These are phyloP conservation scores for Ctenoplectra terminalis DNA, from an alignment of 1,140 invertebrate genomes.

Conservation along the genomic window DNA sequence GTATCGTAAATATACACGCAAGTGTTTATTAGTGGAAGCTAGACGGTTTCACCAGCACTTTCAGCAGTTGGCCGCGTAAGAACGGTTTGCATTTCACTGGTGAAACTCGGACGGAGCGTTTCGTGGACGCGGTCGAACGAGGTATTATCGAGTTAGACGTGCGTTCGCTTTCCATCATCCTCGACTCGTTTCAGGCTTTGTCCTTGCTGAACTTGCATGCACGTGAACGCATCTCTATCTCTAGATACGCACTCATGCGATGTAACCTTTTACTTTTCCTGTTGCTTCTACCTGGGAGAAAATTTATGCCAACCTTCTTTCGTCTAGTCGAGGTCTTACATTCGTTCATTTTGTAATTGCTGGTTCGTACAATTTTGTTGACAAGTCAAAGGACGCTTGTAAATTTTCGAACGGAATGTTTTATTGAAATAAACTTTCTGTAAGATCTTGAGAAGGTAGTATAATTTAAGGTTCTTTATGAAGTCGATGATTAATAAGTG, in stretches of 20 bases:
- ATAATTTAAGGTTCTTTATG: no score
- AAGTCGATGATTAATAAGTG: no score
- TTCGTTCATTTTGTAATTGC: not conserved
- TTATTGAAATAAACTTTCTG: no score
- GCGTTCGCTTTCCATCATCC: constrained; percentile 53
- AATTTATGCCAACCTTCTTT: not conserved
- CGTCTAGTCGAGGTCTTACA: not conserved
- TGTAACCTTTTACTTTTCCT: constrained; percentile 31
- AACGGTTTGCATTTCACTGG: constrained; percentile 74
- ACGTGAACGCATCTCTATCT: not conserved
- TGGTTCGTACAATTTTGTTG: no score
- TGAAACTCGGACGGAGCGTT: constrained; percentile 65
- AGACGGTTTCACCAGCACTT: constrained; percentile 70
- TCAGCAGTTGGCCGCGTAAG: constrained; percentile 54
- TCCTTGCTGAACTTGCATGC: constrained; percentile 40
- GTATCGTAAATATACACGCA: constrained; percentile 31
- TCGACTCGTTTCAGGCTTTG: constrained; percentile 29
- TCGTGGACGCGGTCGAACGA: constrained; percentile 29
- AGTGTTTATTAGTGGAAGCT: constrained; percentile 66
- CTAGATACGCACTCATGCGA: not conserved
- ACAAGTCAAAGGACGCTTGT: no score
- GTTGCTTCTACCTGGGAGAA: not conserved
- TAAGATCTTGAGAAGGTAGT: no score
- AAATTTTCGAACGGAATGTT: no score
- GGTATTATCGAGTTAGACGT: constrained; percentile 28